Percentiles rank a stretch among this genome's conserved stretches.
Conservation (phyloP, 2,888 invertebrate species). For the Amblyteles armatorius region DNA sequence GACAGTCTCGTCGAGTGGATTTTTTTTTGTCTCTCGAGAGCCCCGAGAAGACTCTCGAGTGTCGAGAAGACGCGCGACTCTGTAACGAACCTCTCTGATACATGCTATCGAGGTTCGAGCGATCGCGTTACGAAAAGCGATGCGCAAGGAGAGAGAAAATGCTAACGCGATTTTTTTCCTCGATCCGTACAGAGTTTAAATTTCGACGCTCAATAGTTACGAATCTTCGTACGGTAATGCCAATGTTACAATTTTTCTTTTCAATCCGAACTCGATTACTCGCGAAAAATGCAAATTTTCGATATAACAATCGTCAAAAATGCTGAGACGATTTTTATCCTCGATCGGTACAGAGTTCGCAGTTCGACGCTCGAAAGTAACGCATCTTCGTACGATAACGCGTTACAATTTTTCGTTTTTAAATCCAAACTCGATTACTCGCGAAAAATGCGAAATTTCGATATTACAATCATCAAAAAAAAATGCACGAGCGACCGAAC, state of each 20-base stretch:
- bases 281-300: constrained; percentile 2
- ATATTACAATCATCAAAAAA: constrained; percentile 46
- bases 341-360: neutral
- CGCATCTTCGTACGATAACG: constrained; percentile 4
- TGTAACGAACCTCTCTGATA: constrained; percentile 22
- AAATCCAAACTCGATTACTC: neutral
- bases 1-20: constrained; percentile 46
- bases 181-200: neutral
- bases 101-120: constrained; percentile 14
- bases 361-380: neutral
- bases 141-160: constrained; percentile 21
- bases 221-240: constrained; percentile 5
- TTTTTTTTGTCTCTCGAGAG: constrained; percentile 25
- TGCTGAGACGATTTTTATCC: constrained; percentile 11
- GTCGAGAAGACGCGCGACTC: constrained; percentile 31
- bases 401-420: constrained; percentile 5
- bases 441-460: neutral
- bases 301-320: constrained; percentile 30
- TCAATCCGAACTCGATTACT: neutral
- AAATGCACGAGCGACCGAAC: constrained; percentile 24
- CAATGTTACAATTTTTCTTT: constrained; percentile 10
- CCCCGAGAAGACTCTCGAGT: constrained; percentile 21
- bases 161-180: constrained; percentile 12
- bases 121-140: constrained; percentile 33
- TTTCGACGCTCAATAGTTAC: neutral